Evolutionary conservation across 2,113 vertebrate species (phyloP).

Genomic region (Chloebia gouldiae): DNA sequence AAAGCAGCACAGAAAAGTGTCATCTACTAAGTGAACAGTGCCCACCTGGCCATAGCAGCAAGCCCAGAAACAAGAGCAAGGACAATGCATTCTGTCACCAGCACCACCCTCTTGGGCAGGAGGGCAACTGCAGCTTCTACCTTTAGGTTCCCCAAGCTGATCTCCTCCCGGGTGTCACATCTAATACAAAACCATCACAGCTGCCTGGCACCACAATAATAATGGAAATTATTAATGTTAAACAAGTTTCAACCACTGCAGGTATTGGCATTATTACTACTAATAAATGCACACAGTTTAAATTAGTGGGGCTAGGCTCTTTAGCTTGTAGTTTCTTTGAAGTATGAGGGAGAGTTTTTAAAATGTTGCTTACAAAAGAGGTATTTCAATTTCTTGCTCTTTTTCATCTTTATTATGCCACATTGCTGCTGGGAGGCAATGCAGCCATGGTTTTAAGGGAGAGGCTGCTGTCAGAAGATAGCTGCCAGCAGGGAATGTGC

Average conservation of each 20-base stretch:
- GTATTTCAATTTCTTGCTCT: neutral
- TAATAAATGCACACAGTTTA: neutral
- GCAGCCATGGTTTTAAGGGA: neutral
- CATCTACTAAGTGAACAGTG: neutral
- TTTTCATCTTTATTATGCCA: neutral
- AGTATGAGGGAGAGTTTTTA: neutral
- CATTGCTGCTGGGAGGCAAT: neutral
- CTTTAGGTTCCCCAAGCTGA: neutral
- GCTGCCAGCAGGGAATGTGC: neutral
- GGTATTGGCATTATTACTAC: neutral
- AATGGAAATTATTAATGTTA: neutral
- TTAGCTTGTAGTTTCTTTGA: neutral
- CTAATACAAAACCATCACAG: neutral
- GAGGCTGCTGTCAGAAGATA: neutral
- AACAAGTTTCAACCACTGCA: neutral
- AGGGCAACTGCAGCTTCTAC: neutral
- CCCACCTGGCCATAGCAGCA: neutral
- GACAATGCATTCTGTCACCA: neutral
- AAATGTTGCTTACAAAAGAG: neutral
- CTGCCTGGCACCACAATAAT: neutral
- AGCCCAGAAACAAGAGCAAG: neutral
- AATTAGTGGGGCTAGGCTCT: neutral
- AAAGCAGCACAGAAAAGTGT: neutral
- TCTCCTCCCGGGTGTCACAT: neutral
- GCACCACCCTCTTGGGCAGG: neutral